Evolutionary conservation across 2,113 vertebrate genomes (phyloP), one percentile per base, ranked within the genome.

Genomic region (Isurus oxyrinchus): DNA sequence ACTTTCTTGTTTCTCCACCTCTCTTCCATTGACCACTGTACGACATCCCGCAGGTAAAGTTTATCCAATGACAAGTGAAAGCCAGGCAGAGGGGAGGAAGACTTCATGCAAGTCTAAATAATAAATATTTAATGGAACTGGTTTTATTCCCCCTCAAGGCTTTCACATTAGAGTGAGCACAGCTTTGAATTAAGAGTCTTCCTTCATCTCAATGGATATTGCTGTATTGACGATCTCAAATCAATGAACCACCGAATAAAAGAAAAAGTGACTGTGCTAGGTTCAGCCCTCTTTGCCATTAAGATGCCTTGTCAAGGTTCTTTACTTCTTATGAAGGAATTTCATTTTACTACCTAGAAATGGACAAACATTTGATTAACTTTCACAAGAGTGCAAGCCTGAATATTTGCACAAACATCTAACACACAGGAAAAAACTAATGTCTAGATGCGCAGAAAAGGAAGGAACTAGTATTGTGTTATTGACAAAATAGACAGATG

Each of bases 251-350:
- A 91, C 31, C n/a, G 31, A 91, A 35, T 61, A 35, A 61, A 63
- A 61, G n/a, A 94, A 94, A 94, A 91, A 94, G 59, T 63, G 66
- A 27, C 40, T 31, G 2, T 90, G 63, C 63, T 95, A 67, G 49
- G 35, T 53, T 69, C 13, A 72, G 67, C 94, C 23, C 21, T 6
- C 67, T 55, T 55, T 72, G n/a, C 67, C 67, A 72, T 19, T 76
- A 21, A 49, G 96, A 69, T 67, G 96, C 13, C 93, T 67, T 67
- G 93, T 97, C 59, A 3, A 0, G 1, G 66, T 27, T 11, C 96
- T 93, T 96, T 98, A 98, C 88, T 98, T 98, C 97, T 98, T 98
- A 96, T 98, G 98, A 55, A 98, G 98, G 96, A 98, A 98, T 97
- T 98, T 98, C 98, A 98, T 98, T 97, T 98, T 98, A 96, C 97